Evolutionary conservation across 2,113 vertebrate species (phyloP).

Genomic region (Antechinus stuartii): DNA sequence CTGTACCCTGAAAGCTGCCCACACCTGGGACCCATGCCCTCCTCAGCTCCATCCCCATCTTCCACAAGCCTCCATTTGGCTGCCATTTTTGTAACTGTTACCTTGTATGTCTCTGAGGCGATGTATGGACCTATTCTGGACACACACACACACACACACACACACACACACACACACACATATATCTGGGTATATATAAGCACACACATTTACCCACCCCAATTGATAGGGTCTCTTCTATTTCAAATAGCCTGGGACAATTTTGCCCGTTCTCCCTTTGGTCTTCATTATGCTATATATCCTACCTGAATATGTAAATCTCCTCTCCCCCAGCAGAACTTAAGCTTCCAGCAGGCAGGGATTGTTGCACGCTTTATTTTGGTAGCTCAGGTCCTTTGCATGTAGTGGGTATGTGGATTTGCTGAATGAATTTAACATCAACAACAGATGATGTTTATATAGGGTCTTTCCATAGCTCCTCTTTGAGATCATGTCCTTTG

Average conservation of each 20-base stretch:
- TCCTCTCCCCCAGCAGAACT: neutral
- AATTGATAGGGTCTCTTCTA: neutral
- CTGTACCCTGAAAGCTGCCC: neutral
- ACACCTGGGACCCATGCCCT: neutral
- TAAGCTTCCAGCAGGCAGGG: neutral
- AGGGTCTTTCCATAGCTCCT: too few species aligned
- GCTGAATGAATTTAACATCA: neutral
- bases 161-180: neutral
- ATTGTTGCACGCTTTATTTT: neutral
- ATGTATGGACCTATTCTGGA: neutral
- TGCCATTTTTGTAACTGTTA: neutral
- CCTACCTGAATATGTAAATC: neutral
- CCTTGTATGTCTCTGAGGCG: neutral
- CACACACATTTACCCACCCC: too few species aligned
- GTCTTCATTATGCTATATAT: neutral
- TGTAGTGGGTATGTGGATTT: neutral
- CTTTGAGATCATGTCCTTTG: too few species aligned
- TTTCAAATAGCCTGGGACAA: neutral
- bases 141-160: neutral
- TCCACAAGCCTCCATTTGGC: neutral
- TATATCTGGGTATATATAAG: too few species aligned
- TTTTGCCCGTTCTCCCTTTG: neutral
- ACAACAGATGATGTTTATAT: too few species aligned
- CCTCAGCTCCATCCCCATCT: neutral
- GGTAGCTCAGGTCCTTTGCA: neutral